Evolutionary conservation across 2,797 vertebrate genomes (phyloP).

Genomic region (Pseudopleuronectes americanus): DNA sequence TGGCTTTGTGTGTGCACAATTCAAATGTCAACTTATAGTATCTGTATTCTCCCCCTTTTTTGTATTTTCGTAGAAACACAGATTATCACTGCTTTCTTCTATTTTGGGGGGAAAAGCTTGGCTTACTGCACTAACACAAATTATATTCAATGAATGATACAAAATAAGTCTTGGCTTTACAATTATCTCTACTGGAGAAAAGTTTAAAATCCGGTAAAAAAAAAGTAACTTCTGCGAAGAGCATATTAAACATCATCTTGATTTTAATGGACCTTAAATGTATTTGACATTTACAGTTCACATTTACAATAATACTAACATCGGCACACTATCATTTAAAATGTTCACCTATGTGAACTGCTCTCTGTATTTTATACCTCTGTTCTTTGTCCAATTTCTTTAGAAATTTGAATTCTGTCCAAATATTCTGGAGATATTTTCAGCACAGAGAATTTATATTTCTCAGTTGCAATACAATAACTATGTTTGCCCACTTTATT

Average conservation of each 20-base stretch:
- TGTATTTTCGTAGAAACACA: no score
- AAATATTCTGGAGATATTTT: conserved; percentile 63
- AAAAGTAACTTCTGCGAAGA: not conserved
- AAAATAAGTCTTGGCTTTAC: not conserved
- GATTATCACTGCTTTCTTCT: no score
- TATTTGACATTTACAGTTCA: no score
- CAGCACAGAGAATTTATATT: conserved; percentile 76
- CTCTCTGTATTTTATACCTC: conserved; percentile 44
- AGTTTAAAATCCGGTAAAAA: not conserved
- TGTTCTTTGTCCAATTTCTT: conserved; percentile 21
- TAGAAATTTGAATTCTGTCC: conserved; percentile 60
- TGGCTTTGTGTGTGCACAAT: not conserved
- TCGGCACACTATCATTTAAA: conserved; percentile 11
- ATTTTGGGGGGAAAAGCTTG: no score
- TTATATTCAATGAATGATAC: not conserved
- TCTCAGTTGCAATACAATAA: conserved; percentile 66
- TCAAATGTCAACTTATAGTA: not conserved
- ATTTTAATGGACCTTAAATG: conserved; percentile 2
- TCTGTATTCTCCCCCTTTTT: no score
- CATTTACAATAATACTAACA: no score
- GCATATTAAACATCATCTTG: not conserved
- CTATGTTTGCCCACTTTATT: conserved; percentile 44
- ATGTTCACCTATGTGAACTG: conserved; percentile 37
- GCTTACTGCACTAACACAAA: not conserved
- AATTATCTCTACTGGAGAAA: conserved; percentile 4